Percentiles rank a stretch among this genome's conserved stretches.
phyloP scores from a whole-genome alignment of 2,888 invertebrate species.

The Drosophila phalerata region DNA sequence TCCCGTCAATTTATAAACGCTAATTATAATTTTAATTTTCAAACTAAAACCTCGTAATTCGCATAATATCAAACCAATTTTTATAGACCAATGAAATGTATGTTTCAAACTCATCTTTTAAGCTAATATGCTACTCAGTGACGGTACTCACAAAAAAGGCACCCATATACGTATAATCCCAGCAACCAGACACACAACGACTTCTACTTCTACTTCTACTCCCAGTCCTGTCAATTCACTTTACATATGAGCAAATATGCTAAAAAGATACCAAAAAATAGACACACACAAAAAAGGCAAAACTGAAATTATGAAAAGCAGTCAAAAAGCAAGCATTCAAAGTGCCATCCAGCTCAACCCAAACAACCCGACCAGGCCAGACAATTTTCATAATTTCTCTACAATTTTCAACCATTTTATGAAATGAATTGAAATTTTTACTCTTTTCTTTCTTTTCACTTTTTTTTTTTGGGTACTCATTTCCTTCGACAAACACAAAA shows the following conservation, averaged over 20 bases:
- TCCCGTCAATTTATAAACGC: no score
- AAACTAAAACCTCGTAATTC: not conserved
- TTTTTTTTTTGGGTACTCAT: constrained; percentile 62
- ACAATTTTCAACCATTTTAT: constrained; percentile 82
- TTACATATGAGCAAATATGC: constrained; percentile 78
- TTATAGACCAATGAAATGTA: not conserved
- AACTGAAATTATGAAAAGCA: constrained; percentile 70
- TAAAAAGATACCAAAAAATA: constrained; percentile 57
- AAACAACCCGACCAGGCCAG: constrained; percentile 25
- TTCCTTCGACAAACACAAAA: constrained; percentile 47
- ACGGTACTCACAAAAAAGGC: not conserved
- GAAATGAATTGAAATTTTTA: constrained; percentile 82
- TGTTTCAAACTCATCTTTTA: not conserved
- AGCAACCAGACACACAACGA: constrained; percentile 29
- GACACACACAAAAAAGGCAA: constrained; percentile 23
- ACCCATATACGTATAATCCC: constrained; percentile 49
- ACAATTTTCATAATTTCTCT: constrained; percentile 81
- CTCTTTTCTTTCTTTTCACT: constrained; percentile 30
- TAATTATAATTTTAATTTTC: not conserved
- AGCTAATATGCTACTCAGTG: constrained; percentile 18
- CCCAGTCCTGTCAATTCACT: constrained; percentile 62
- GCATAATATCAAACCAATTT: no score
- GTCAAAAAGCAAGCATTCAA: constrained; percentile 71
- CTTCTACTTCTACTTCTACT: constrained; percentile 1
- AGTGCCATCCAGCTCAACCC: constrained; percentile 56